phyloP scores from a whole-genome alignment of 1,140 invertebrate genomes.

The Orchesella cincta region DNA sequence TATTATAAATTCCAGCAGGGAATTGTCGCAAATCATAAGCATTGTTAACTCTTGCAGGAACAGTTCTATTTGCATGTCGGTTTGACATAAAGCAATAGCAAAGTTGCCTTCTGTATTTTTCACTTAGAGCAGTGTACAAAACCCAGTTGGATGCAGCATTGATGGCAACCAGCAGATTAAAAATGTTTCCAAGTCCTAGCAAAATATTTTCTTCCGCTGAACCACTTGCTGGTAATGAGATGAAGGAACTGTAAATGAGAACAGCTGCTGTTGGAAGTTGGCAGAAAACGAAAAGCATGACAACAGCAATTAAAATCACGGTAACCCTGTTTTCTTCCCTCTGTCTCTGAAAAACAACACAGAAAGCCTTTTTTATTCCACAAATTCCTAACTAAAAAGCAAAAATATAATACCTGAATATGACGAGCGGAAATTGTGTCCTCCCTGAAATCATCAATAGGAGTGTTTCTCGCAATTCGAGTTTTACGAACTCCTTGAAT shows the following conservation, averaged over 20 bases:
- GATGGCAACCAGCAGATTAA: constrained; percentile 69
- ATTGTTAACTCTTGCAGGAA: too few relatives aligned
- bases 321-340: constrained; percentile 71
- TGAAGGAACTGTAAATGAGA: constrained; percentile 57
- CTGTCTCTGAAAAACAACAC: not conserved
- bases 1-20: too few relatives aligned
- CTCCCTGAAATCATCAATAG: constrained; percentile 31
- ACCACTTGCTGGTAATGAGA: constrained; percentile 57
- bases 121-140: constrained; percentile 63
- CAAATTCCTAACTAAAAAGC: not conserved
- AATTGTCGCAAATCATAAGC: too few relatives aligned
- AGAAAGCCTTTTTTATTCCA: not conserved
- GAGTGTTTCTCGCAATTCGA: constrained; percentile 52
- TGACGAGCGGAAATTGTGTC: too few relatives aligned
- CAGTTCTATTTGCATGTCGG: too few relatives aligned
- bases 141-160: constrained; percentile 68
- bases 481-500: constrained; percentile 67
- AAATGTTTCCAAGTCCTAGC: constrained; percentile 67
- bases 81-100: too few relatives aligned
- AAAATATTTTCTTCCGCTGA: constrained; percentile 58
- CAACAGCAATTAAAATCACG: constrained; percentile 71
- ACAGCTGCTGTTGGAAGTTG: constrained; percentile 67
- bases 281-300: constrained; percentile 71
- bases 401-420: too few relatives aligned
- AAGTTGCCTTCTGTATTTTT: constrained; percentile 72